Evolutionary conservation across 1,140 invertebrate species (phyloP), one percentile per base, ranked within the genome.

Genomic region (Temnothorax nylanderi): DNA sequence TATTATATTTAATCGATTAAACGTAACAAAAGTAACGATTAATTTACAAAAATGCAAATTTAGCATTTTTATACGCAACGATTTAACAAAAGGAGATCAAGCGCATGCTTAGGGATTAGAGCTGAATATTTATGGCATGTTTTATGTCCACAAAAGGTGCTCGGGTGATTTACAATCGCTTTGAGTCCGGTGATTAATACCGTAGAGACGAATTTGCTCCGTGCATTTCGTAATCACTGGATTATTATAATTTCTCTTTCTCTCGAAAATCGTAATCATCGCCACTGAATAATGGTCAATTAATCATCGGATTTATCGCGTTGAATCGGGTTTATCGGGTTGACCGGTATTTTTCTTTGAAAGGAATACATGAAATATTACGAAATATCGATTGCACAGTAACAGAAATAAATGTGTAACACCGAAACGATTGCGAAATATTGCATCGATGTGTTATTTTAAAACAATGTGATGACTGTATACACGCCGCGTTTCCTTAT

Each of bases 231-330:
- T 65, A 69, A 71, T 81, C 65, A 69, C 34, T 56, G 10, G 62
- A 81, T 69, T 81, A 81, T 37, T 47, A 54, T 81, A 81, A 81
- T 81, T n/a, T 18, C 58, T 34, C 41, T n/a, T 1, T 21, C 44
- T 18, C 60, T 37, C 18, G 4, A 37, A 60, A 47, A 65, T 65
- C 18, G 13, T 65, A 26, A 81, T 69, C 47, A 71, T 58, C 18
- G 37, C 18, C 16, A 51, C 16, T 71, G 64, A 71, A 81, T 81
- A 71, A 81, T 71, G 16, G 37, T 67, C 10, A 37, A 81, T 81
- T 71, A 81, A 56, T 71, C 34, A 56, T 41, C n/a, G n/a, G 34
- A 2, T 65, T 80, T 54, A 54, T 54, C 21, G 34, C 10, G 8
- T 56, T 26, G 26, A 26, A 44, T 41, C n/a, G n/a, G 34, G 4